These are phyloP conservation scores for Brachylomia viminalis DNA, from an alignment of 2,888 invertebrate genomes.

Conservation along the genomic window DNA sequence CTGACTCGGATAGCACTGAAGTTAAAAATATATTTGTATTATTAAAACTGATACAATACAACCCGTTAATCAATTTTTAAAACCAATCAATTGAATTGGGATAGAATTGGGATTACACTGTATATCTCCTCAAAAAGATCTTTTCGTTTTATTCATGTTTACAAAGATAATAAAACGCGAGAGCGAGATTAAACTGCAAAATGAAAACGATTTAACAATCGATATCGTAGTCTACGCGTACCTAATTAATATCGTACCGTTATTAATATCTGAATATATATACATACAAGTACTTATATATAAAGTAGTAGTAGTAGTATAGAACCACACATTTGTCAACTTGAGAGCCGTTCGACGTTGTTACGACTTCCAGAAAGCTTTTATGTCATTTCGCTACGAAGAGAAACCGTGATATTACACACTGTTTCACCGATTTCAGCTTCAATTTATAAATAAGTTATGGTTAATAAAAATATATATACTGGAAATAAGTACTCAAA, in stretches of 20 bases:
- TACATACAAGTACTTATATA: not conserved
- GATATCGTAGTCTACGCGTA: conserved; percentile 11
- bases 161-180: conserved; percentile 30
- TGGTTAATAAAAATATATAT: not conserved
- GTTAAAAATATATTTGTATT: conserved; percentile 2
- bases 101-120: conserved; percentile 24
- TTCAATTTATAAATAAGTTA: conserved; percentile 29
- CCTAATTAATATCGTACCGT: conserved; percentile 26
- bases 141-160: conserved; percentile 41
- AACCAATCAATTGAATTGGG: not conserved
- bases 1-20: not conserved
- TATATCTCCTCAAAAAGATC: conserved; percentile 12
- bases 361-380: conserved; percentile 70
- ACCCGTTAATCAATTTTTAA: conserved; percentile 21
- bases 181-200: conserved; percentile 41
- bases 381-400: conserved; percentile 67
- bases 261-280: conserved; percentile 23
- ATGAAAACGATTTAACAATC: conserved; percentile 30
- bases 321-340: conserved; percentile 48
- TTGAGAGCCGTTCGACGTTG: conserved; percentile 55
- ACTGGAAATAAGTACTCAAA: not conserved
- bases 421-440: conserved; percentile 31
- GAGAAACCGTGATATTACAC: conserved; percentile 50
- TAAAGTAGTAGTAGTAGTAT: conserved; percentile 13
- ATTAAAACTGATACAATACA: conserved; percentile 6